Conservation (phyloP, 2,888 invertebrate species). For the Apocheima hispidaria region DNA sequence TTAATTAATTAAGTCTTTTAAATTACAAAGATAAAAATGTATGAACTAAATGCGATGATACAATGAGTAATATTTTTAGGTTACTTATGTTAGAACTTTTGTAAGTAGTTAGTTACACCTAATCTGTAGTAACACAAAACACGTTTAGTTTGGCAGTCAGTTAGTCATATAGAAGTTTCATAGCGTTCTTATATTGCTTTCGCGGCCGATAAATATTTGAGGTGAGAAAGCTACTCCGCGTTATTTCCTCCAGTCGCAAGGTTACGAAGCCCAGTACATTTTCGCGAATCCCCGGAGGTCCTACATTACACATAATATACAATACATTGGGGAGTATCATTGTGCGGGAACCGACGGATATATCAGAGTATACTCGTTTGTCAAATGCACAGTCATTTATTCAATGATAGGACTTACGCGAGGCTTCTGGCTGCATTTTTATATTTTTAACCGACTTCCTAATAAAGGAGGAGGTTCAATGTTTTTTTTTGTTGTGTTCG, state of each 20-base stretch:
- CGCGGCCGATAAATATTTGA: conserved; percentile 46
- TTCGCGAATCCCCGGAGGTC: conserved; percentile 71
- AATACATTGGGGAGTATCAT: conserved; percentile 82
- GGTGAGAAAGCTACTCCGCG: conserved; percentile 55
- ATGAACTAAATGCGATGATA: too few relatives aligned
- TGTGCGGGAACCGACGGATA: conserved; percentile 81
- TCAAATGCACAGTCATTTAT: conserved; percentile 85
- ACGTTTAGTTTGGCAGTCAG: neutral
- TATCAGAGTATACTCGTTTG: conserved; percentile 83
- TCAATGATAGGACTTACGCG: conserved; percentile 65
- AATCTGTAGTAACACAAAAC: neutral
- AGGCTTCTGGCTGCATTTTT: conserved; percentile 33
- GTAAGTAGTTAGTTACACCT: too few relatives aligned
- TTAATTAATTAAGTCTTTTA: too few relatives aligned
- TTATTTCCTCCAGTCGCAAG: conserved; percentile 58
- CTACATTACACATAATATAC: conserved; percentile 71
- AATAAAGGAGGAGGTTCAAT: too few relatives aligned
- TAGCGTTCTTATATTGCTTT: conserved; percentile 41
- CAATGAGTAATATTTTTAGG: too few relatives aligned
- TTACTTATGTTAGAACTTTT: too few relatives aligned
- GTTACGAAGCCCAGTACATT: conserved; percentile 70
- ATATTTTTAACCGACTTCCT: too few relatives aligned
- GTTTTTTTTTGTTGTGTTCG: too few relatives aligned
- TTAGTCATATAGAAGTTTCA: conserved; percentile 27
- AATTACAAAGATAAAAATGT: too few relatives aligned